Percentiles rank a stretch among this genome's conserved stretches.
Evolutionary conservation across 2,797 vertebrate genomes (phyloP).

Genomic region (Caiman crocodilus): DNA sequence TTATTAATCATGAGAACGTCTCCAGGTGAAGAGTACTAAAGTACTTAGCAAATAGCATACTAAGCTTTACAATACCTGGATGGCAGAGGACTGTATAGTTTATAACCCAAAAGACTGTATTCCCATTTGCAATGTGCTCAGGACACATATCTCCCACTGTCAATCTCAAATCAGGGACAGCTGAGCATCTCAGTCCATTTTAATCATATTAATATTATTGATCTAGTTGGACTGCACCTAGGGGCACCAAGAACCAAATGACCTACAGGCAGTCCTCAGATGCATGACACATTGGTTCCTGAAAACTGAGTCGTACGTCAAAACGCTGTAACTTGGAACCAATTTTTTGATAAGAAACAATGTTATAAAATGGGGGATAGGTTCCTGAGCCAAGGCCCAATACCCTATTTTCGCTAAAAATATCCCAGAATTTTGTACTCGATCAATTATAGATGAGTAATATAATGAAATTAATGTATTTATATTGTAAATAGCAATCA

Average conservation of each 20-base stretch:
- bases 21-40: neutral
- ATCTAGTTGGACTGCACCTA: too few species aligned
- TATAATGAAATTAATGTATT: too few species aligned
- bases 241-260: neutral
- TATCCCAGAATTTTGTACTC: too few species aligned
- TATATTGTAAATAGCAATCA: too few species aligned
- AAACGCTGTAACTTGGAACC: too few species aligned
- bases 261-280: neutral
- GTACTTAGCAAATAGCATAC: neutral
- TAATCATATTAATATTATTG: too few species aligned
- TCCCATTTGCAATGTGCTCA: neutral
- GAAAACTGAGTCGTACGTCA: too few species aligned
- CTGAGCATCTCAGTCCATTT: neutral
- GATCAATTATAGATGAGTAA: too few species aligned
- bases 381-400: too few species aligned
- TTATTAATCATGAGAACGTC: neutral
- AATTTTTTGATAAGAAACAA: neutral
- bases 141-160: neutral
- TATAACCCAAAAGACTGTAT: rapidly evolving
- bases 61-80: neutral
- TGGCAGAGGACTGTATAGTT: neutral
- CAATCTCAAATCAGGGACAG: neutral
- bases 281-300: neutral
- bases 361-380: too few species aligned
- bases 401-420: too few species aligned